A percentile compares a stretch with the other conserved stretches of the same genome.
Conservation (phyloP, 2,888 invertebrate species). For the Microplitis manilae region DNA sequence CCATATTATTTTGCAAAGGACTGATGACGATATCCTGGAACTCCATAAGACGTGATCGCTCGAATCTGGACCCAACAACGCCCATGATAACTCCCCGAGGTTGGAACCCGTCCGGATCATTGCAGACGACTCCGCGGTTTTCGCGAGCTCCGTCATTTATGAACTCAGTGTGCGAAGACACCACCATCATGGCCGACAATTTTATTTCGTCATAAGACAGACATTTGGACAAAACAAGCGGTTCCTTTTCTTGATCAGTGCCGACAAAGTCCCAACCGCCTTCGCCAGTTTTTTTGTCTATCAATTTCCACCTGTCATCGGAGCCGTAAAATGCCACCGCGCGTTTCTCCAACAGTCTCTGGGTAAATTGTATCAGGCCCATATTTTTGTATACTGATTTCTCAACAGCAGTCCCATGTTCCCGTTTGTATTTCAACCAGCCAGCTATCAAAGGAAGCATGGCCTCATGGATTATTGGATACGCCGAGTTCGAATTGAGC, state of each 20-base stretch:
- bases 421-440: slow-evolving; percentile 78
- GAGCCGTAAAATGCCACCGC: slow-evolving; percentile 74
- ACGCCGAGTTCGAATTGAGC: slow-evolving; percentile 74
- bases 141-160: slow-evolving; percentile 76
- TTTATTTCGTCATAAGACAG: slow-evolving; percentile 80
- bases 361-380: slow-evolving; percentile 75
- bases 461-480: slow-evolving; percentile 81
- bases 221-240: slow-evolving; percentile 74
- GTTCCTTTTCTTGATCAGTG: slow-evolving; percentile 74
- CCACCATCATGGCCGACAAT: slow-evolving; percentile 75
- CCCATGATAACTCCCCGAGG: slow-evolving; percentile 73
- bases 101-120: slow-evolving; percentile 71
- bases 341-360: slow-evolving; percentile 75
- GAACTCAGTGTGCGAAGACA: slow-evolving; percentile 77
- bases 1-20: slow-evolving; percentile 73
- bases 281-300: slow-evolving; percentile 71
- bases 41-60: slow-evolving; percentile 75
- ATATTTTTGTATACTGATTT: slow-evolving; percentile 75
- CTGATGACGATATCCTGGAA: slow-evolving; percentile 77
- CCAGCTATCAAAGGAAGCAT: slow-evolving; percentile 76
- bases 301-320: slow-evolving; percentile 73
- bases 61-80: slow-evolving; percentile 72
- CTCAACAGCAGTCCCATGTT: slow-evolving; percentile 72
- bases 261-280: slow-evolving; percentile 78
- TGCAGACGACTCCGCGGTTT: slow-evolving; percentile 73